These are phyloP conservation scores for Paedocypris sp. DNA, from an alignment of 2,113 vertebrate species.

Conservation along the genomic window DNA sequence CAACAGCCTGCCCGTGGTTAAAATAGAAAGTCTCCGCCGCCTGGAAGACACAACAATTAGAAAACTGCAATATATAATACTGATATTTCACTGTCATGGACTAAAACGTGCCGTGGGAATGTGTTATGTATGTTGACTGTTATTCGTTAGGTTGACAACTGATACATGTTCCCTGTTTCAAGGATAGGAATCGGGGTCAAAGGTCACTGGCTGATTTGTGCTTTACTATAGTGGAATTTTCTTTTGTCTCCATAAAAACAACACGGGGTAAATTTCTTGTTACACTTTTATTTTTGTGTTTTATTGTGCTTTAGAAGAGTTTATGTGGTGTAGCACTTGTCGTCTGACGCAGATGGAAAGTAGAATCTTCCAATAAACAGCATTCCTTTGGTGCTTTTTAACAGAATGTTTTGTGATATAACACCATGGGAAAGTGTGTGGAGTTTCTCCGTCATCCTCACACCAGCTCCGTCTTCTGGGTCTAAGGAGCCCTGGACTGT, in stretches of 20 bases:
- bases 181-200: constrained; percentile 12
- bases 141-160: background rate
- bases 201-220: background rate
- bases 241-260: background rate
- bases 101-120: no score
- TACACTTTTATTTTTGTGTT: no score
- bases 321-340: no score
- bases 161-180: constrained; percentile 1
- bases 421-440: background rate
- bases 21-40: background rate
- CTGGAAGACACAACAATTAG: background rate
- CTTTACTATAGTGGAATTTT: background rate
- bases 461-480: background rate
- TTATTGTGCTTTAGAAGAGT: no score
- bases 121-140: background rate
- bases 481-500: background rate
- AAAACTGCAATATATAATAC: no score
- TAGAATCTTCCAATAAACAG: background rate
- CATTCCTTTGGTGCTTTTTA: background rate
- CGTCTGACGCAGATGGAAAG: background rate
- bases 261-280: no score
- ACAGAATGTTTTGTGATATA: background rate
- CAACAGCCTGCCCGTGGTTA: background rate
- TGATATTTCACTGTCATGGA: no score
- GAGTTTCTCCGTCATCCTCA: background rate